phyloP scores from a whole-genome alignment of 2,113 vertebrate species.

The Procapra przewalskii region DNA sequence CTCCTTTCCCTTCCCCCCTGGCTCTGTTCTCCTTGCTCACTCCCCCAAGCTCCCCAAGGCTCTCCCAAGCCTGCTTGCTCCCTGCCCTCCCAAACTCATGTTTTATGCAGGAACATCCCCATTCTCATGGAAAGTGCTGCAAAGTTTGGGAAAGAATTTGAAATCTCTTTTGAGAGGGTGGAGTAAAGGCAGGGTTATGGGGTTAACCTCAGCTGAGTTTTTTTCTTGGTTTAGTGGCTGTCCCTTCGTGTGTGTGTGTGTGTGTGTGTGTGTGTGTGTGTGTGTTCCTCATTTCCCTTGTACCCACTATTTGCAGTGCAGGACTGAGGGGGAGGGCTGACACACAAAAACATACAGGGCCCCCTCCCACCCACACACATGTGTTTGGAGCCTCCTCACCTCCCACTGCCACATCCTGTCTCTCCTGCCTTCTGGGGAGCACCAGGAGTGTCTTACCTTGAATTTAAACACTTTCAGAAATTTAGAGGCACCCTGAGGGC shows the following conservation, averaged over 20 bases:
- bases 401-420: background rate
- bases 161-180: slow-evolving; percentile 57
- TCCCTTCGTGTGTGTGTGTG: background rate
- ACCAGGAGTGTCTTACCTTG: background rate
- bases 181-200: slow-evolving; percentile 43
- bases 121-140: slow-evolving; percentile 74
- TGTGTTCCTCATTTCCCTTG: background rate
- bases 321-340: too few relatives aligned
- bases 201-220: slow-evolving; percentile 43
- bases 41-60: slow-evolving; percentile 16
- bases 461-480: slow-evolving; percentile 12
- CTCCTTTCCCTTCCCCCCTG: slow-evolving; percentile 64
- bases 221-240: background rate
- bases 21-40: slow-evolving; percentile 6
- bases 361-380: background rate
- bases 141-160: slow-evolving; percentile 73
- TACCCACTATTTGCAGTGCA: background rate
- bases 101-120: slow-evolving; percentile 78
- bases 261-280: background rate
- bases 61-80: background rate
- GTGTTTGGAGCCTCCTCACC: background rate
- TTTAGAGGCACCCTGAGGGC: background rate
- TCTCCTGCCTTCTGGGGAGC: background rate
- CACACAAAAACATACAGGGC: too few relatives aligned
- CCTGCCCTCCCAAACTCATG: slow-evolving; percentile 71